A percentile compares a stretch with the other conserved stretches of the same genome.
Evolutionary conservation across 2,797 vertebrate species (phyloP).

Genomic region (Chanos chanos): DNA sequence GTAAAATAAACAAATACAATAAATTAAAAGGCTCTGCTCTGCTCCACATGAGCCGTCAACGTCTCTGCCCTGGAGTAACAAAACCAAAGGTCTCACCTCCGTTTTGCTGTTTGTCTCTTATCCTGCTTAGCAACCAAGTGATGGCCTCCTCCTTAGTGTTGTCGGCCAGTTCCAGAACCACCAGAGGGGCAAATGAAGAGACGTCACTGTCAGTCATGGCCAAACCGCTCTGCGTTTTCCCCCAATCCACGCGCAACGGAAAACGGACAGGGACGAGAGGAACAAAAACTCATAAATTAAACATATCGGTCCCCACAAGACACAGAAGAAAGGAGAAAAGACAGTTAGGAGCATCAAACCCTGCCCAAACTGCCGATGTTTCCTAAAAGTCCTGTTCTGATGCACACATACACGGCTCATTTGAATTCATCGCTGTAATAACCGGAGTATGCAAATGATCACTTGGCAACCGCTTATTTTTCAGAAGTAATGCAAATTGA

Average conservation of each 20-base stretch:
- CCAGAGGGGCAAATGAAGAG: conserved; percentile 77
- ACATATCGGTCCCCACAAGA: not conserved
- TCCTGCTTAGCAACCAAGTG: conserved; percentile 82
- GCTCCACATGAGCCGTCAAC: too few species aligned
- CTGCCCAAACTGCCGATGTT: too few species aligned
- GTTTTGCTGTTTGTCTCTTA: conserved; percentile 77
- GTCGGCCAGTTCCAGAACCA: conserved; percentile 83
- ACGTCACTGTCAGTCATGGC: conserved; percentile 57
- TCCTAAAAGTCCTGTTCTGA: not conserved
- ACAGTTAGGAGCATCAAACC: too few species aligned
- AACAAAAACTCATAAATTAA: conserved; percentile 22
- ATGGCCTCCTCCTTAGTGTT: conserved; percentile 80
- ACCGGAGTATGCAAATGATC: too few species aligned
- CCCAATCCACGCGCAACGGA: conserved; percentile 40
- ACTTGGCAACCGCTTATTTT: too few species aligned
- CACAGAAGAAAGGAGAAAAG: not conserved
- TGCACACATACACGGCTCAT: too few species aligned
- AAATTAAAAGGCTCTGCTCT: not conserved
- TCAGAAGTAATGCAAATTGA: too few species aligned
- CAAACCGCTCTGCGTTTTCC: conserved; percentile 49
- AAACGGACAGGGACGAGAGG: conserved; percentile 7
- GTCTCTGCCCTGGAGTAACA: not conserved
- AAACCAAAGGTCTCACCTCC: conserved; percentile 76
- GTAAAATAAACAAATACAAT: not conserved
- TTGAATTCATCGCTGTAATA: too few species aligned